These are phyloP conservation scores for Drosophila neutralis DNA, from an alignment of 2,888 invertebrate genomes.

Conservation along the genomic window DNA sequence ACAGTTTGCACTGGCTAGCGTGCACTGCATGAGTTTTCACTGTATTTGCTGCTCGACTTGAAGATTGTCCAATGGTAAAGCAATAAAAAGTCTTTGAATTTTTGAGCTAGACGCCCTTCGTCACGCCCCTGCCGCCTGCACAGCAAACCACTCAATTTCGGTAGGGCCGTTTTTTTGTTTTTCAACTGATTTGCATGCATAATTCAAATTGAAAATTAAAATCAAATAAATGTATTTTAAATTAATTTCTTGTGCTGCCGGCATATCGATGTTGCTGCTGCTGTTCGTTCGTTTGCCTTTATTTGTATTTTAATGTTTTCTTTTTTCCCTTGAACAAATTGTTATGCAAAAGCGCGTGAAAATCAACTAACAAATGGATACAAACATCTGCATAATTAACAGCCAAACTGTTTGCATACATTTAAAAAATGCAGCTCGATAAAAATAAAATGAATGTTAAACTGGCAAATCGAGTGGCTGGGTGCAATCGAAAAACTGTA, in stretches of 20 bases:
- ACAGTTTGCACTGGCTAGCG: slow-evolving; percentile 27
- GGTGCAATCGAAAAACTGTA: slow-evolving; percentile 1
- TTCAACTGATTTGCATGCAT: slow-evolving; percentile 64
- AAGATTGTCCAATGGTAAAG: slow-evolving; percentile 10
- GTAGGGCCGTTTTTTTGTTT: not conserved
- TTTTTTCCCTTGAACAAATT: slow-evolving; percentile 54
- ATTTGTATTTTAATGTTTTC: not conserved
- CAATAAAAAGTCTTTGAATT: slow-evolving; percentile 6
- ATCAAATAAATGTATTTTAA: slow-evolving; percentile 66
- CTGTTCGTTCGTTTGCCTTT: slow-evolving; percentile 4
- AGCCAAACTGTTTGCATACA: slow-evolving; percentile 64
- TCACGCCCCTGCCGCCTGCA: slow-evolving; percentile 1
- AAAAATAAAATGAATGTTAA: slow-evolving; percentile 31
- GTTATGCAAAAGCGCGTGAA: slow-evolving; percentile 77
- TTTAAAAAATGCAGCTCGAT: slow-evolving; percentile 21
- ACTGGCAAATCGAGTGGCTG: slow-evolving; percentile 9
- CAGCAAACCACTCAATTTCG: slow-evolving; percentile 14
- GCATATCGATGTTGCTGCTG: slow-evolving; percentile 9
- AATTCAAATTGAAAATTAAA: slow-evolving; percentile 68
- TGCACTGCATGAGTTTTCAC: slow-evolving; percentile 4
- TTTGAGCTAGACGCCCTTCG: not conserved
- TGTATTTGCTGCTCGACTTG: slow-evolving; percentile 5
- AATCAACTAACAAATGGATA: slow-evolving; percentile 65
- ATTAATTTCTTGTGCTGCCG: slow-evolving; percentile 46
- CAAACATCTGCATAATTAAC: slow-evolving; percentile 72